A percentile compares a stretch with the other conserved stretches of the same genome.
Conservation (phyloP, 2,113 vertebrate species). For the Phyllopteryx taeniolatus region DNA sequence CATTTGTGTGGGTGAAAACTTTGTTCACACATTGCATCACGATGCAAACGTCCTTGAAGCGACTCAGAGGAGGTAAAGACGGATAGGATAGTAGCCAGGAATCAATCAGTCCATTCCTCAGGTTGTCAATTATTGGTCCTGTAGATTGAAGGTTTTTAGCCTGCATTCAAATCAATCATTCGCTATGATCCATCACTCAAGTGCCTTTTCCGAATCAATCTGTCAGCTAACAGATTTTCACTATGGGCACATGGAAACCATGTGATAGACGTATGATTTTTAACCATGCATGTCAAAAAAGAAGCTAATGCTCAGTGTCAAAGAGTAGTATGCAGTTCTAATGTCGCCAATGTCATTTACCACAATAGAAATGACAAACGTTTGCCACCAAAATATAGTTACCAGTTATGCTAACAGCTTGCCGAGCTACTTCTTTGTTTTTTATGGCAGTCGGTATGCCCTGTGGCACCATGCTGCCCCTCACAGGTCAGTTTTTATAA, state of each 20-base stretch:
- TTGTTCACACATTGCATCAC: not conserved
- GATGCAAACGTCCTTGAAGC: not conserved
- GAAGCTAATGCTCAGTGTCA: not conserved
- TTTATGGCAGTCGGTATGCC: too few species aligned
- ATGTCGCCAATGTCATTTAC: not conserved
- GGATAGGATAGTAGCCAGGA: not conserved
- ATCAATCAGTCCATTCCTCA: not conserved
- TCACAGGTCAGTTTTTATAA: too few species aligned
- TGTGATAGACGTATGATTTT: not conserved
- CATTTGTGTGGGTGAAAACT: not conserved
- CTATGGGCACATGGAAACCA: not conserved
- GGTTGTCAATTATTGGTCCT: not conserved
- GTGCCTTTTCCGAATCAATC: not conserved
- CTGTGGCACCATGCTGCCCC: too few species aligned
- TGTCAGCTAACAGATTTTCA: not conserved
- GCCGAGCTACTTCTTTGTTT: too few species aligned
- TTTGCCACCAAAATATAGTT: not conserved
- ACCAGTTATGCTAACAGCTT: too few species aligned
- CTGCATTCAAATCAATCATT: not conserved
- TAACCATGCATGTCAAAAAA: not conserved
- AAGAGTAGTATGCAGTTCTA: not conserved
- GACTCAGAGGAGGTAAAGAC: not conserved
- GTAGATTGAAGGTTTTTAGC: conserved; percentile 1
- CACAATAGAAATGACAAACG: not conserved
- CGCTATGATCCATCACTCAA: not conserved